phyloP scores from a whole-genome alignment of 1,140 invertebrate genomes.

The Cotesia typhae region DNA sequence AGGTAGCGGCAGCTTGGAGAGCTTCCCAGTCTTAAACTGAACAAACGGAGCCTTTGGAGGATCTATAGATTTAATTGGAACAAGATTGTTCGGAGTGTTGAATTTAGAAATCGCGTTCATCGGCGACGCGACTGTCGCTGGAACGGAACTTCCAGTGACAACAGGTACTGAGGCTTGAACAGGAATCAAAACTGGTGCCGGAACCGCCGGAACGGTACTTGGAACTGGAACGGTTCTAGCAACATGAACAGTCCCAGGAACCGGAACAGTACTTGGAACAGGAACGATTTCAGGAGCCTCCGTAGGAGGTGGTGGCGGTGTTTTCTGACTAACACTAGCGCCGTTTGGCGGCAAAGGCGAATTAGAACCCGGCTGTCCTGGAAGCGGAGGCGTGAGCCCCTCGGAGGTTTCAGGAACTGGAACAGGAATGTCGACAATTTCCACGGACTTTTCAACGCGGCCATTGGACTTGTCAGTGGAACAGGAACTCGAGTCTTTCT shows the following conservation, averaged over 20 bases:
- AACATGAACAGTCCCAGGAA: too few species aligned
- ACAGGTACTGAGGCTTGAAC: conserved; percentile 11
- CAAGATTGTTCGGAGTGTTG: conserved; percentile 59
- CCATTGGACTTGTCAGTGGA: conserved; percentile 52
- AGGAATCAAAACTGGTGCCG: too few species aligned
- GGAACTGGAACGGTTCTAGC: too few species aligned
- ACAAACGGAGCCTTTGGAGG: conserved; percentile 58
- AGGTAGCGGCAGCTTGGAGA: conserved; percentile 82
- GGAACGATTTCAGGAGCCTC: too few species aligned
- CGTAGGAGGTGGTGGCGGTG: conserved; percentile 38
- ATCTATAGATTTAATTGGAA: conserved; percentile 58
- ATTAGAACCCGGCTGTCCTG: conserved; percentile 49
- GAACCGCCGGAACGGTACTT: too few species aligned
- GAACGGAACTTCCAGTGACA: neutral
- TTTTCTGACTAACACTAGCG: conserved; percentile 42
- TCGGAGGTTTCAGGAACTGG: conserved; percentile 51
- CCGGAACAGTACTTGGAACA: too few species aligned
- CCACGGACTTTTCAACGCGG: conserved; percentile 60
- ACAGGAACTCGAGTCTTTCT: conserved; percentile 51
- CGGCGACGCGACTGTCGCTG: conserved; percentile 10
- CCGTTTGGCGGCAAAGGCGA: conserved; percentile 46
- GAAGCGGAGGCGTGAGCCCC: conserved; percentile 57
- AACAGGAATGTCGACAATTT: conserved; percentile 73
- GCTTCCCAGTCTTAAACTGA: conserved; percentile 70
- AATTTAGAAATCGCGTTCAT: conserved; percentile 57